A percentile compares a stretch with the other conserved stretches of the same genome.
phyloP scores from a whole-genome alignment of 2,797 vertebrate genomes.

The Alauda arvensis region DNA sequence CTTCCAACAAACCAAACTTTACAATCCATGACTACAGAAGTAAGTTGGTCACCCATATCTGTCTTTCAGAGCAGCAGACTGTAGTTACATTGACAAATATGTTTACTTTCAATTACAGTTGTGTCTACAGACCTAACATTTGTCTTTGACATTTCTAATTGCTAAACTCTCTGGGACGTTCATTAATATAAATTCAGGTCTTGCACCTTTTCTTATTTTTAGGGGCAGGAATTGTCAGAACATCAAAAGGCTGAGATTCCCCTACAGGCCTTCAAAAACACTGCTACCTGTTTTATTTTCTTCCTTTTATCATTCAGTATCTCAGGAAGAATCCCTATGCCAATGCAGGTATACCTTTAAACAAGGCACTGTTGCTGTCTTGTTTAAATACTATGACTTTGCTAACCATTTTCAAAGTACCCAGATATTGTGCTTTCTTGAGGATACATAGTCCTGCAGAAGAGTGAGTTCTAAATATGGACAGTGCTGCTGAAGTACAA shows the following conservation, averaged over 20 bases:
- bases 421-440: background rate
- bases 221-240: conserved; percentile 58
- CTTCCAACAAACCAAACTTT: conserved; percentile 89
- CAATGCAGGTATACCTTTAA: conserved; percentile 24
- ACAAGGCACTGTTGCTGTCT: background rate
- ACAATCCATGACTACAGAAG: conserved; percentile 95
- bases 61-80: background rate
- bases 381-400: conserved; percentile 15
- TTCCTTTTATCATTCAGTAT: conserved; percentile 26
- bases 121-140: background rate
- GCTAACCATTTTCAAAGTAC: background rate
- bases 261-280: conserved; percentile 3
- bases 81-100: background rate
- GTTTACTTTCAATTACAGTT: background rate
- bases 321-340: conserved; percentile 19
- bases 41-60: conserved; percentile 68
- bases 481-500: background rate
- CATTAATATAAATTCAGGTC: background rate
- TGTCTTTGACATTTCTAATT: background rate
- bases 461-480: background rate
- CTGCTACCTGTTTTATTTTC: background rate
- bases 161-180: background rate
- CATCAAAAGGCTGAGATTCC: conserved; percentile 67
- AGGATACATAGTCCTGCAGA: background rate
- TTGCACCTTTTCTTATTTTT: conserved; percentile 21